Evolutionary conservation across 2,113 vertebrate genomes (phyloP), one percentile per base, ranked within the genome.

Genomic region (Junco hyemalis): DNA sequence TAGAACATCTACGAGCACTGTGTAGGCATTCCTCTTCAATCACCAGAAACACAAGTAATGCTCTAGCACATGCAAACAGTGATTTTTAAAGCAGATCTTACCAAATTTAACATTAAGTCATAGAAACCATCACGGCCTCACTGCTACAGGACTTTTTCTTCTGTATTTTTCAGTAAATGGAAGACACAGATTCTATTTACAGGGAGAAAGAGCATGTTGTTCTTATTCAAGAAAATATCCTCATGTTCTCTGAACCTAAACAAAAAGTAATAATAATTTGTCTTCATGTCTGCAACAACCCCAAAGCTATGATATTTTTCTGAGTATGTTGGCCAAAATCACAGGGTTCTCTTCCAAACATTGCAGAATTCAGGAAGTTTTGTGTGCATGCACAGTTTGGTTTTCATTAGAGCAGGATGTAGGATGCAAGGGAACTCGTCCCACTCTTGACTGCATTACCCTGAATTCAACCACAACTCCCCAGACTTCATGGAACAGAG

Each of bases 1-100:
- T 94, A 85, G 73, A 64, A 53, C 53, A 71, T 95, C 86, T 83
- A 44, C 20, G 85, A 96, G 88, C 69, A 86, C 79, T 93, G 63
- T 88, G 95, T 79, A 82, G 85, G 72, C 54, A 78, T 18, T 47
- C 90, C 89, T 82, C 77, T 91, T 69, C 28, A 71, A 88, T 91
- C 89, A 72, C 66, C 88, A 92, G 84, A 91, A 95, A 82, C 45
- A 53, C 68, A 45, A 35, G 35, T 53, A 68, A 38, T 59, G 20
- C 47, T 81, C 3, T 26, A 82, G 24, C 63, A 14, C 81, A 65
- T 77, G 54, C 50, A 93, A 92, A 89, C 29, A 86, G 25, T 71
- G 57, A 47, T 86, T 78, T 92, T 86, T 60, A 40, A 72, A 56
- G 36, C 68, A 79, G 57, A 57, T 76, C 28, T 80, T 78, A 84